Evolutionary conservation across 2,888 invertebrate genomes (phyloP).

Genomic region (Limnephilus lunatus): DNA sequence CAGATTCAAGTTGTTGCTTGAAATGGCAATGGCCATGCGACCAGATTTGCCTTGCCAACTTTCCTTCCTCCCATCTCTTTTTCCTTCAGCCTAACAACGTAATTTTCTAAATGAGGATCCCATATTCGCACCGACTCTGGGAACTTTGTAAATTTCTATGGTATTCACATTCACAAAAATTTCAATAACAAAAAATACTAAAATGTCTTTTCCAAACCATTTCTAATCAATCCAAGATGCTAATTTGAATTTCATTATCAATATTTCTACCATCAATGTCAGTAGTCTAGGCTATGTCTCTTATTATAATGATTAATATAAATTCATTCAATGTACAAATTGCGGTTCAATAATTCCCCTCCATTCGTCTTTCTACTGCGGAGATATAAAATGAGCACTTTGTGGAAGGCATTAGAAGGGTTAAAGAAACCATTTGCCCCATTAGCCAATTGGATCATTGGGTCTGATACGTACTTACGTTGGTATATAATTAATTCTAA

Average conservation of each 20-base stretch:
- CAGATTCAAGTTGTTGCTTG: too few species aligned
- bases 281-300: background rate
- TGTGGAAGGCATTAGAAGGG: background rate
- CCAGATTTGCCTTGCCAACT: too few species aligned
- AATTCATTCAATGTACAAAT: background rate
- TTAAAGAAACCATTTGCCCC: background rate
- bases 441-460: background rate
- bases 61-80: too few species aligned
- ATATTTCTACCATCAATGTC: background rate
- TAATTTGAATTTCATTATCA: background rate
- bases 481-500: background rate
- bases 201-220: background rate
- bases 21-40: too few species aligned
- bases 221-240: background rate
- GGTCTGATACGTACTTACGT: background rate
- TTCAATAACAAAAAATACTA: background rate
- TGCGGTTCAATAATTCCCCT: background rate
- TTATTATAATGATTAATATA: background rate
- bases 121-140: too few species aligned
- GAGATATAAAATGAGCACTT: background rate
- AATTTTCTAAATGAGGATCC: too few species aligned
- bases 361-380: background rate
- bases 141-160: too few species aligned
- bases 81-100: too few species aligned
- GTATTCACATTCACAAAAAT: background rate